phyloP scores from a whole-genome alignment of 2,113 vertebrate genomes.

The Phrynocephalus versicolor region DNA sequence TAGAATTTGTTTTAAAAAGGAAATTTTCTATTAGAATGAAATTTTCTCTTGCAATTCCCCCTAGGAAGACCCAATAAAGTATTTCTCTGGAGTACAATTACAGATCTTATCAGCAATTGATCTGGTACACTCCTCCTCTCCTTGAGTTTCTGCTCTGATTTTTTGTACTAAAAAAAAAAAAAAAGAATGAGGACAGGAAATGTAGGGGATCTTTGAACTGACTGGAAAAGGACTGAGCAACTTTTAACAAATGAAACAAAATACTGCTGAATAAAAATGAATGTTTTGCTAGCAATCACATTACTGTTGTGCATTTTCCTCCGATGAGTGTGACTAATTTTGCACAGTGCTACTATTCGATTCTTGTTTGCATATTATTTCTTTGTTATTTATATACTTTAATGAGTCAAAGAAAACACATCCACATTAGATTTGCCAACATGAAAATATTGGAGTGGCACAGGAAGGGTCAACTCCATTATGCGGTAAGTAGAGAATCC shows the following conservation, averaged over 20 bases:
- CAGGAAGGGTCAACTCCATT: neutral
- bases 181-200: neutral
- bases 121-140: neutral
- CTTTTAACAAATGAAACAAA: neutral
- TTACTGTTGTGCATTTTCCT: neutral
- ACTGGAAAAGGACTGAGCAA: neutral
- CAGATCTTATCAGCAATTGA: neutral
- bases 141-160: neutral
- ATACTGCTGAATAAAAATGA: neutral
- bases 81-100: neutral
- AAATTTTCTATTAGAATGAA: too few species aligned
- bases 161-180: neutral
- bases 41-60: too few species aligned
- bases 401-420: neutral
- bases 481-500: neutral
- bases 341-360: neutral
- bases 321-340: neutral
- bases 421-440: neutral
- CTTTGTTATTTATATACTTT: neutral
- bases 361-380: neutral
- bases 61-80: too few species aligned
- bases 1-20: too few species aligned
- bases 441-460: neutral
- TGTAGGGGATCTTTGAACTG: too few species aligned
- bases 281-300: neutral